These are phyloP conservation scores for Pachyrhynchus sulphureomaculatus DNA, from an alignment of 1,140 invertebrate genomes.

Conservation along the genomic window DNA sequence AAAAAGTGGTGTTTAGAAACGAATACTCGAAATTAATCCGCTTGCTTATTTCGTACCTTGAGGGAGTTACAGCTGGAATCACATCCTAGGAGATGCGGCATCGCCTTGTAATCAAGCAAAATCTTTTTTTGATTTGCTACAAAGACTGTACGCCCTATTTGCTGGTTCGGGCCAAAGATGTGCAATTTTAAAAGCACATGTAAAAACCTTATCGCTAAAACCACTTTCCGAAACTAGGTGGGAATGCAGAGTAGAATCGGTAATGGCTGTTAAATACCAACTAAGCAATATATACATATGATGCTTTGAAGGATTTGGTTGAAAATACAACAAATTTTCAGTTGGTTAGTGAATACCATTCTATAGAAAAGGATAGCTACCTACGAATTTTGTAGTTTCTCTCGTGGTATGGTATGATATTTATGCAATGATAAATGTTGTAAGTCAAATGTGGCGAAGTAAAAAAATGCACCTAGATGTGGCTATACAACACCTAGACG, in stretches of 20 bases:
- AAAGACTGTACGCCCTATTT: slow-evolving; percentile 3
- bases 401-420: slow-evolving; percentile 10
- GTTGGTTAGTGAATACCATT: slow-evolving; percentile 11
- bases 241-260: slow-evolving; percentile 16
- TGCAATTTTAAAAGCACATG: background rate
- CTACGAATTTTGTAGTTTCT: too few species aligned
- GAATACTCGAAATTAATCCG: too few species aligned
- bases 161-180: too few species aligned
- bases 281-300: too few species aligned
- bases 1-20: too few species aligned
- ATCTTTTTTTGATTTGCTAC: slow-evolving; percentile 10
- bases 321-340: slow-evolving; percentile 20
- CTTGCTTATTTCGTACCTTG: too few species aligned
- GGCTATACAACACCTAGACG: slow-evolving; percentile 5
- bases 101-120: slow-evolving; percentile 13
- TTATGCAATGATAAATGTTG: background rate
- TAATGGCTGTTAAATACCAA: slow-evolving; percentile 13
- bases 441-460: slow-evolving; percentile 16
- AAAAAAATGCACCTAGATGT: slow-evolving; percentile 8
- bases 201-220: slow-evolving; percentile 8
- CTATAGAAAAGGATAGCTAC: slow-evolving; percentile 17
- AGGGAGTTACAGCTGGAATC: slow-evolving; percentile 1
- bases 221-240: slow-evolving; percentile 19
- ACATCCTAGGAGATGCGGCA: slow-evolving; percentile 12
- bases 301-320: slow-evolving; percentile 5